Evolutionary conservation across 1,140 invertebrate genomes (phyloP).

Genomic region (Bathynomus jamesi): DNA sequence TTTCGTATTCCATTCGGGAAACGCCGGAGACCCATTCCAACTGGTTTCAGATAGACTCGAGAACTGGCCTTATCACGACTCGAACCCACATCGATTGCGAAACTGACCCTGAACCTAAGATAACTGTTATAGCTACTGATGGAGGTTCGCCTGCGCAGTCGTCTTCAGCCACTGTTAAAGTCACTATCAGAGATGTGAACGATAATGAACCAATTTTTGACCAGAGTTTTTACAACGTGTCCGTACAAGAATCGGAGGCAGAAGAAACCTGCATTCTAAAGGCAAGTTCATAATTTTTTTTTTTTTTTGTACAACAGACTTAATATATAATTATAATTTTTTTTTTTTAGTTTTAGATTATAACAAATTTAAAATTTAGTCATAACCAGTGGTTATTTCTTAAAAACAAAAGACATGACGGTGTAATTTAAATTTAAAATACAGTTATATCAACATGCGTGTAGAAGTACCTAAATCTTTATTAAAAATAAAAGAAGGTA

Average conservation of each 20-base stretch:
- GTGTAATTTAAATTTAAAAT: no score
- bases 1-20: conserved; percentile 69
- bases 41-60: conserved; percentile 82
- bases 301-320: no score
- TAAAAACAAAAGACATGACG: no score
- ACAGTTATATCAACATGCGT: no score
- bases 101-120: conserved; percentile 70
- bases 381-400: no score
- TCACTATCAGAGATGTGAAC: conserved; percentile 80
- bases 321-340: no score
- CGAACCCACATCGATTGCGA: conserved; percentile 79
- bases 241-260: conserved; percentile 76
- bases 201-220: conserved; percentile 96
- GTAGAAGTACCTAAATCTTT: no score
- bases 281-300: conserved; percentile 54
- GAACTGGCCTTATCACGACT: conserved; percentile 80
- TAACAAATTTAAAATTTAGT: no score
- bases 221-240: conserved; percentile 89
- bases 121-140: conserved; percentile 76
- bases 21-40: conserved; percentile 59
- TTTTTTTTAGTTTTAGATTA: no score
- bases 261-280: conserved; percentile 87
- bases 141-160: conserved; percentile 70
- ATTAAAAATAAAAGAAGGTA: no score
- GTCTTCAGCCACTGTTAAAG: conserved; percentile 68